These are phyloP conservation scores for Hydractinia symbiolongicarpus DNA, from an alignment of 30 jellyfish, hydroid and myxozoan genomes.

Conservation along the genomic window DNA sequence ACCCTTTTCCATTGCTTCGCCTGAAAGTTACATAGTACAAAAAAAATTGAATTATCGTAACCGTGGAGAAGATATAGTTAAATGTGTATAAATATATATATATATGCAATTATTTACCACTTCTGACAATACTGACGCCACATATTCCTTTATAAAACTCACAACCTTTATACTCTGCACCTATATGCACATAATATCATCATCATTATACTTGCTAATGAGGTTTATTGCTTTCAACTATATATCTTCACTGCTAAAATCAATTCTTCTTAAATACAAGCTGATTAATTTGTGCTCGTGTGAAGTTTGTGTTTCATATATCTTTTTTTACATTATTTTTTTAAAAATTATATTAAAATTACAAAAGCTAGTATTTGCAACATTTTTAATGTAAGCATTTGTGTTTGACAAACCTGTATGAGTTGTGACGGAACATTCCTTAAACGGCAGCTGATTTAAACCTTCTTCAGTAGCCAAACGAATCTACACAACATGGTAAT, in stretches of 20 bases:
- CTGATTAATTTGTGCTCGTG: not conserved
- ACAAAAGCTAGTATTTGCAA: no score
- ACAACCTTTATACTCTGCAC: slow-evolving; percentile 75
- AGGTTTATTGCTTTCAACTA: no score
- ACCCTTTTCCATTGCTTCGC: slow-evolving; percentile 99
- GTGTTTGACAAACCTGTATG: slow-evolving; percentile 57
- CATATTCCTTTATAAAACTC: slow-evolving; percentile 85
- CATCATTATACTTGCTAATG: not conserved
- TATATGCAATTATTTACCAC: slow-evolving; percentile 49
- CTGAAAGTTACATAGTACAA: slow-evolving; percentile 17
- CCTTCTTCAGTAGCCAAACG: slow-evolving; percentile 94
- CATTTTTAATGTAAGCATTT: no score
- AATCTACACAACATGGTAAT: slow-evolving; percentile 37
- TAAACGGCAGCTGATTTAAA: slow-evolving; percentile 90
- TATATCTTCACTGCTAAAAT: no score
- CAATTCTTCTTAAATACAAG: no score
- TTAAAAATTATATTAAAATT: no score
- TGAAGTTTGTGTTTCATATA: not conserved
- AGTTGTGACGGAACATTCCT: slow-evolving; percentile 81
- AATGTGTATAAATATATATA: not conserved
- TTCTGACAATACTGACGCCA: slow-evolving; percentile 96
- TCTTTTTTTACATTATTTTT: no score
- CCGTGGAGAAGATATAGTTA: no score
- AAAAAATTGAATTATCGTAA: no score
- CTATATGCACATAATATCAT: slow-evolving; percentile 18